A percentile compares a stretch with the other conserved stretches of the same genome.
These are phyloP conservation scores for Melinaea menophilus DNA, from an alignment of 2,888 invertebrate species.

Conservation along the genomic window DNA sequence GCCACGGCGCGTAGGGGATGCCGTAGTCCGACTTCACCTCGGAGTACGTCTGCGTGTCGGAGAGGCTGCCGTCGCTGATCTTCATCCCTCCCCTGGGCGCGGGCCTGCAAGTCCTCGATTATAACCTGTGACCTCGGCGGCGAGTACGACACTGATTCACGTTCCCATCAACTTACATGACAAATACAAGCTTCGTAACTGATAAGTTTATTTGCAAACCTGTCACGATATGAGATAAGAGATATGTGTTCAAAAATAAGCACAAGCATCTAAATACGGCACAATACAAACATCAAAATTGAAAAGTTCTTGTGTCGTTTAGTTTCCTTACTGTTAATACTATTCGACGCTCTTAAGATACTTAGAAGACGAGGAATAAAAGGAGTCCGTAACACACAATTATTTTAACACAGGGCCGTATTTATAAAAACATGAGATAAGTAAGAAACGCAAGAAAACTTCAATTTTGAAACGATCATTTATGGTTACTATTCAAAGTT, in stretches of 20 bases:
- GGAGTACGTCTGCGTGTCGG: slow-evolving; percentile 88
- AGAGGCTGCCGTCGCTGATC: slow-evolving; percentile 88
- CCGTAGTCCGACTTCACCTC: slow-evolving; percentile 87
- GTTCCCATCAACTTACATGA: slow-evolving; percentile 29
- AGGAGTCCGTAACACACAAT: too few relatives aligned
- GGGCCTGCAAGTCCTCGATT: slow-evolving; percentile 49
- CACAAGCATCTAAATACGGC: too few relatives aligned
- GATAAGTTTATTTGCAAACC: slow-evolving; percentile 35
- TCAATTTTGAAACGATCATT: too few relatives aligned
- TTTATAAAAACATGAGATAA: too few relatives aligned
- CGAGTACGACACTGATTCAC: slow-evolving; percentile 20
- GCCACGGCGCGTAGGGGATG: slow-evolving; percentile 91
- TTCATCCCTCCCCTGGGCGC: slow-evolving; percentile 75
- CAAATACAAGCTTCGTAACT: slow-evolving; percentile 20
- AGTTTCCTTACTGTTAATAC: too few relatives aligned
- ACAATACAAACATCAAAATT: too few relatives aligned
- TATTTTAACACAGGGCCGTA: too few relatives aligned
- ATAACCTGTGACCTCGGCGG: slow-evolving; percentile 12
- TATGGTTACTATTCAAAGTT: too few relatives aligned
- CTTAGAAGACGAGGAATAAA: too few relatives aligned
- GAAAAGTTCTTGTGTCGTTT: too few relatives aligned
- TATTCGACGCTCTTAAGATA: too few relatives aligned
- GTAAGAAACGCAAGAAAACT: too few relatives aligned
- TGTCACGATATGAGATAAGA: slow-evolving; percentile 22
- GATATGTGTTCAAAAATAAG: not conserved